Evolutionary conservation across 2,888 invertebrate species (phyloP), one percentile per base, ranked within the genome.

Genomic region (Oscheius onirici): DNA sequence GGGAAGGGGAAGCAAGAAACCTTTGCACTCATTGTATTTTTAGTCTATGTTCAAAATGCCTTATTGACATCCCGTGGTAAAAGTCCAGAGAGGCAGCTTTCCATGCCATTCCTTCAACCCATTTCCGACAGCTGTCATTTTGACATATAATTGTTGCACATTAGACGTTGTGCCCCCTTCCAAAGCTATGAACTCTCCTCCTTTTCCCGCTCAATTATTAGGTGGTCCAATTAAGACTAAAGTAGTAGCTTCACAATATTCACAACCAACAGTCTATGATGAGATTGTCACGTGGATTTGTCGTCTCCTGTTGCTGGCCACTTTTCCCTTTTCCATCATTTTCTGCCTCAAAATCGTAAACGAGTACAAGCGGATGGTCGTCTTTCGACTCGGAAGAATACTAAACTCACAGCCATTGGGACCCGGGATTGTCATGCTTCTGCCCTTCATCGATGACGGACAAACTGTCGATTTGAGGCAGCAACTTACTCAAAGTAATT

Each of bases 351-450:
- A 83, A 73, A 80, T 86, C 60, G 87, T 88, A 6, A 83, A 84
- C 70, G 88, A 88, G 71, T 88, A 88, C 77, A 87, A 88, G 69
- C 57, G 88, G 70, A 84, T 87, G 80, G 87, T 85, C 2, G 79
- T 88, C 41, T 88, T 88, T 75, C 83, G 88, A 8, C 75, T 88
- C 6, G 88, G 88, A 8, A 73, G 86, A 63, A 28, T 79, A 17
- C 71, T 75, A 66, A 69, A 34, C 24, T 70, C 66, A 70, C 80
- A 71, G 77, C 85, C 79, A 28, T 78, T 75, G 79, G 88, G 82
- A 65, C 88, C 82, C 34, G 88, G 87, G 44, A 76, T 83, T 2
- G 84, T 86, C 6, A 73, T 86, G 40, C 71, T 86, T 0, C 60
- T 86, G 11, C 87, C 87, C 1, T 86, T 86, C 69, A 78, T 87